These are phyloP conservation scores for Irena cyanogastra DNA, from an alignment of 2,113 vertebrate species.

Conservation along the genomic window DNA sequence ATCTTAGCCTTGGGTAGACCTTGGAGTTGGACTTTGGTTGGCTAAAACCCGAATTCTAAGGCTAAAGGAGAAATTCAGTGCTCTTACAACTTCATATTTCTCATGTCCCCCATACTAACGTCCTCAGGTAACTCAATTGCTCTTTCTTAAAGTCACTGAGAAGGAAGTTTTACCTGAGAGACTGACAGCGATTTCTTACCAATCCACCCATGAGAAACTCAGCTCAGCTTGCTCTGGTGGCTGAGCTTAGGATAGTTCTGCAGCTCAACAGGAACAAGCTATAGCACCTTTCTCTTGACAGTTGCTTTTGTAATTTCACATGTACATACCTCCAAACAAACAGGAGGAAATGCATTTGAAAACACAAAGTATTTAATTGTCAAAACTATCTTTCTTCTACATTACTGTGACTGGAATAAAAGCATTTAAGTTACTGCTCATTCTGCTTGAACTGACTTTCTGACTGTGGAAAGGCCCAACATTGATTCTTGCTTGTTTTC, in stretches of 20 bases:
- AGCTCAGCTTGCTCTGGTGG: background rate
- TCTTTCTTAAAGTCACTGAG: background rate
- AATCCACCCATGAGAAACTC: background rate
- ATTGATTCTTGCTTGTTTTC: background rate
- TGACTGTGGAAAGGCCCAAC: background rate
- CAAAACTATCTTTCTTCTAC: background rate
- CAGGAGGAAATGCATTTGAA: background rate
- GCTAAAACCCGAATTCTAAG: background rate
- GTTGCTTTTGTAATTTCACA: background rate
- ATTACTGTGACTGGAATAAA: background rate
- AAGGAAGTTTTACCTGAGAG: background rate
- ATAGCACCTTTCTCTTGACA: background rate
- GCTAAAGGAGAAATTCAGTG: background rate
- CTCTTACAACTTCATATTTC: background rate
- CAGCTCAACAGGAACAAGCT: background rate
- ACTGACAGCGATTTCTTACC: background rate
- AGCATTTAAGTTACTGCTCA: background rate
- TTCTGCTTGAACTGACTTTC: background rate
- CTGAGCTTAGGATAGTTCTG: too few species aligned
- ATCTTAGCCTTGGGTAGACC: background rate
- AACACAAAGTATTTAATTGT: background rate
- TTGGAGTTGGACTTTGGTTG: background rate
- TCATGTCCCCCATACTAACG: background rate
- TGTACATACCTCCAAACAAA: background rate
- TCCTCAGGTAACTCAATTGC: background rate